A percentile compares a stretch with the other conserved stretches of the same genome.
phyloP scores from a whole-genome alignment of 2,888 invertebrate genomes.

The Reticulitermes lucifugus region DNA sequence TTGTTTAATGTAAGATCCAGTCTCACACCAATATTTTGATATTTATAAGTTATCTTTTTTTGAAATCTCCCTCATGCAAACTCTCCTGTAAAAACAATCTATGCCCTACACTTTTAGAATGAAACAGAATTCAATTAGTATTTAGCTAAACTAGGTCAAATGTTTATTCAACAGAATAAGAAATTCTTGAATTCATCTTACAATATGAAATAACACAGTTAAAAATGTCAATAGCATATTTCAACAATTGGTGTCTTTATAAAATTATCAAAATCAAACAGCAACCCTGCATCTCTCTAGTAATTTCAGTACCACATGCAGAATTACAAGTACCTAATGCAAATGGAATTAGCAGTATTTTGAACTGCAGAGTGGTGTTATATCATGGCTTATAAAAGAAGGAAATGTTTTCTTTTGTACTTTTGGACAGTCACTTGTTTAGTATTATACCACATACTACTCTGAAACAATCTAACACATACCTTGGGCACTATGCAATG shows the following conservation, averaged over 20 bases:
- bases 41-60: not conserved
- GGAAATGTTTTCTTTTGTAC: constrained; percentile 41
- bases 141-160: not conserved
- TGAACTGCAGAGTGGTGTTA: constrained; percentile 27
- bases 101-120: not conserved
- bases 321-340: constrained; percentile 22
- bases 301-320: constrained; percentile 25
- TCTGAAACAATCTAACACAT: constrained; percentile 38
- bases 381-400: constrained; percentile 30
- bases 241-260: constrained; percentile 26
- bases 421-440: constrained; percentile 43
- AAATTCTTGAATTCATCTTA: not conserved
- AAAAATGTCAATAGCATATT: constrained; percentile 22
- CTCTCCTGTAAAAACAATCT: not conserved
- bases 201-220: constrained; percentile 6
- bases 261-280: constrained; percentile 43
- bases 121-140: not conserved
- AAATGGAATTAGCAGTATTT: constrained; percentile 20
- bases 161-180: constrained; percentile 2
- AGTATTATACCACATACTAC: constrained; percentile 25
- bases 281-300: constrained; percentile 30
- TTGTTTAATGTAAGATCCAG: constrained; percentile 22
- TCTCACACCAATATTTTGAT: not conserved
- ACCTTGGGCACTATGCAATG: constrained; percentile 39
- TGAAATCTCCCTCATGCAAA: not conserved